Percentiles rank a stretch among this genome's conserved stretches.
Evolutionary conservation across 2,888 invertebrate genomes (phyloP).

Genomic region (Syrista parreyssii): DNA sequence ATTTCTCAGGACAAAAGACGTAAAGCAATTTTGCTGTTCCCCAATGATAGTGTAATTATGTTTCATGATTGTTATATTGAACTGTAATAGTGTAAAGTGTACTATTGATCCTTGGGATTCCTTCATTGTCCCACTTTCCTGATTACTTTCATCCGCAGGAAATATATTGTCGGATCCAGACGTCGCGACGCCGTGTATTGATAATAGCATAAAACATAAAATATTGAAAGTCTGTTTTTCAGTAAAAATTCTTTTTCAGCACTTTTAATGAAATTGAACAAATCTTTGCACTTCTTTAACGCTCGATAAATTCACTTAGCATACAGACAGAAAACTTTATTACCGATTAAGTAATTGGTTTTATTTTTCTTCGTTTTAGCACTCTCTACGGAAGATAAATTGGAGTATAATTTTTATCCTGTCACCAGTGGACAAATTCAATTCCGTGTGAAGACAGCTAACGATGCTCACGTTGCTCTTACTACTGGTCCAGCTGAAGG

Average conservation of each 20-base stretch:
- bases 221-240: background rate
- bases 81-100: background rate
- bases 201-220: background rate
- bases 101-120: constrained; percentile 36
- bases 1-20: background rate
- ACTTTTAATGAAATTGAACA: background rate
- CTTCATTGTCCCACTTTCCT: constrained; percentile 46
- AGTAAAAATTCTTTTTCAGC: background rate
- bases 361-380: constrained; percentile 70
- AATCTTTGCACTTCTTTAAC: background rate
- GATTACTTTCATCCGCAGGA: constrained; percentile 9
- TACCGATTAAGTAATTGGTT: background rate
- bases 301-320: background rate
- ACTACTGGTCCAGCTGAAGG: constrained; percentile 77
- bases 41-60: background rate
- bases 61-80: background rate
- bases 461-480: constrained; percentile 89
- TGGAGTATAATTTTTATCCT: constrained; percentile 86
- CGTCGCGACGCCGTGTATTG: constrained; percentile 24
- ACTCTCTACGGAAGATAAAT: constrained; percentile 81
- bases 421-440: constrained; percentile 76
- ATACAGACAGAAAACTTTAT: background rate
- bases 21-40: background rate
- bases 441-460: constrained; percentile 81
- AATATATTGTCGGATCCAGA: constrained; percentile 30